These are phyloP conservation scores for Drosophila subquinaria DNA, from an alignment of 2,888 invertebrate species.

Conservation along the genomic window DNA sequence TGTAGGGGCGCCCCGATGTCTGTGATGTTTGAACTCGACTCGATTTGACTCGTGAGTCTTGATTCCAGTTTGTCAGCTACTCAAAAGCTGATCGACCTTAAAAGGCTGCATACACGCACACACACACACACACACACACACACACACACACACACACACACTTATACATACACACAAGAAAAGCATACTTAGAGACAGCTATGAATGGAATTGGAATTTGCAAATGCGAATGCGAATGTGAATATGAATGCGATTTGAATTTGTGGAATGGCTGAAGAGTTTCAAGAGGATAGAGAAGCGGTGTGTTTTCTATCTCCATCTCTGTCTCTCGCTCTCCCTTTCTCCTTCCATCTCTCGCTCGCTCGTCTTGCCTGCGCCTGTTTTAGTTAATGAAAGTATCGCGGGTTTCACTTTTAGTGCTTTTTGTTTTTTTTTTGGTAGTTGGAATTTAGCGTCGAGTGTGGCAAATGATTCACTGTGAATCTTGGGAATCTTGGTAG, in stretches of 20 bases:
- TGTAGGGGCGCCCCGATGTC: slow-evolving; percentile 60
- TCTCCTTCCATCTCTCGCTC: neutral
- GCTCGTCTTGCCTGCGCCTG: slow-evolving; percentile 9
- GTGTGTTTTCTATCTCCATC: neutral
- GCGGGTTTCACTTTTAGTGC: slow-evolving; percentile 42
- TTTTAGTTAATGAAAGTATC: slow-evolving; percentile 57
- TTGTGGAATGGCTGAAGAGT: neutral
- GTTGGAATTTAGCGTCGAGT: slow-evolving; percentile 17
- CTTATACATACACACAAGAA: no score
- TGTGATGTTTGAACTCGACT: slow-evolving; percentile 15
- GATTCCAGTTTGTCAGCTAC: slow-evolving; percentile 19
- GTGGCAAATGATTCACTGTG: slow-evolving; percentile 41
- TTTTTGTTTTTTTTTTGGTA: slow-evolving; percentile 14
- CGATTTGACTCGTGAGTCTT: slow-evolving; percentile 3
- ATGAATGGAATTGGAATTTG: slow-evolving; percentile 57
- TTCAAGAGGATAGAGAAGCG: neutral
- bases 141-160: slow-evolving; percentile 1
- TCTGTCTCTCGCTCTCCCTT: neutral
- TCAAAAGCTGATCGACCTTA: slow-evolving; percentile 34
- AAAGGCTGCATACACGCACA: slow-evolving; percentile 34
- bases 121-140: slow-evolving; percentile 18
- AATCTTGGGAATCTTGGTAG: slow-evolving; percentile 42
- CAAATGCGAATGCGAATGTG: slow-evolving; percentile 30
- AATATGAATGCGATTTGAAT: slow-evolving; percentile 11
- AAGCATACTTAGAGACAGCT: slow-evolving; percentile 23